Conservation (phyloP, 2,888 invertebrate species). For the Ophion slaviceki region DNA sequence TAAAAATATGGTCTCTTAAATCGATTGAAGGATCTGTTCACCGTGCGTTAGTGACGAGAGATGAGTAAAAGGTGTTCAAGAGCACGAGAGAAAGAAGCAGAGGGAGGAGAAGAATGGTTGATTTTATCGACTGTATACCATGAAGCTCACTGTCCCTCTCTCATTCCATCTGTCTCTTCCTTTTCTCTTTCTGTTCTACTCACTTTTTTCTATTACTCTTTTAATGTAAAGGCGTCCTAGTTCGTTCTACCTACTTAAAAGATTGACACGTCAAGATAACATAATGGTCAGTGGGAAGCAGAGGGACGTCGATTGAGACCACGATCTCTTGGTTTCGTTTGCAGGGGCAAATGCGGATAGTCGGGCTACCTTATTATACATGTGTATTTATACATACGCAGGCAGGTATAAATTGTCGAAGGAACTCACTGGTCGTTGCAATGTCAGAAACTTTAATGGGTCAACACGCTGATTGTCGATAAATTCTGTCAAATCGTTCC, state of each 20-base stretch:
- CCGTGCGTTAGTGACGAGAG: no score
- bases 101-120: slow-evolving; percentile 47
- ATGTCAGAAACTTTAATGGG: slow-evolving; percentile 58
- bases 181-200: not conserved
- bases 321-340: not conserved
- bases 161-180: not conserved
- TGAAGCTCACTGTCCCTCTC: slow-evolving; percentile 10
- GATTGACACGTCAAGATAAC: slow-evolving; percentile 82
- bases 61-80: not conserved
- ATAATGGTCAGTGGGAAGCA: slow-evolving; percentile 78
- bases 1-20: no score
- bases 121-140: slow-evolving; percentile 63
- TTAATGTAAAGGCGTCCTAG: slow-evolving; percentile 70
- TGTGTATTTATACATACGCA: not conserved
- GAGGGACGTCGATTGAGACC: not conserved
- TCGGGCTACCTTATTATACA: not conserved
- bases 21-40: no score
- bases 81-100: slow-evolving; percentile 2
- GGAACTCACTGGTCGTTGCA: slow-evolving; percentile 33
- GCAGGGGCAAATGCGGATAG: not conserved
- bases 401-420: slow-evolving; percentile 22
- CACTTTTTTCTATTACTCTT: slow-evolving; percentile 13
- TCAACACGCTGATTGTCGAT: slow-evolving; percentile 64
- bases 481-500: slow-evolving; percentile 60
- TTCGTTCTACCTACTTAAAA: slow-evolving; percentile 82